Conservation (phyloP, 2,113 vertebrate species). For the Osmerus mordax region DNA sequence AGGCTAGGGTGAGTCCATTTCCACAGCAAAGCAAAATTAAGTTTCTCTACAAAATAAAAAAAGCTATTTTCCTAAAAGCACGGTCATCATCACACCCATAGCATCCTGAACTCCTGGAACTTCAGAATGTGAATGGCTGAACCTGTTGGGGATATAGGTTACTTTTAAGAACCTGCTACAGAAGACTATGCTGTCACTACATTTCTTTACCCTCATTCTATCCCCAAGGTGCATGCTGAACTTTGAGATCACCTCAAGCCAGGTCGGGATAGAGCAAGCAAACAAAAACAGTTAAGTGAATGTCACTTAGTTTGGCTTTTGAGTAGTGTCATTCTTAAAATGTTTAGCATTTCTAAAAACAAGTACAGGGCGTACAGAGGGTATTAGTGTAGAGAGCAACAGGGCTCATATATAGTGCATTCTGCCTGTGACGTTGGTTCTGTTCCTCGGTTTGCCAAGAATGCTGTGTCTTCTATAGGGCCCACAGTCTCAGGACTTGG, state of each 20-base stretch:
- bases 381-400: slow-evolving; percentile 49
- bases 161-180: slow-evolving; percentile 50
- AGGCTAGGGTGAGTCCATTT: slow-evolving; percentile 46
- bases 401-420: slow-evolving; percentile 23
- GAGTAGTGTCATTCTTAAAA: slow-evolving; percentile 61
- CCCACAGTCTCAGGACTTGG: slow-evolving; percentile 37
- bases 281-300: slow-evolving; percentile 64
- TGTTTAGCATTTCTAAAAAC: slow-evolving; percentile 62
- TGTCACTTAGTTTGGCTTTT: slow-evolving; percentile 77
- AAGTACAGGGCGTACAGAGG: slow-evolving; percentile 47
- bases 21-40: slow-evolving; percentile 52
- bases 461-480: slow-evolving; percentile 33
- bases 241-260: slow-evolving; percentile 55
- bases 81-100: slow-evolving; percentile 24
- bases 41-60: slow-evolving; percentile 50
- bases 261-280: slow-evolving; percentile 37
- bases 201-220: slow-evolving; percentile 54
- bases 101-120: slow-evolving; percentile 27
- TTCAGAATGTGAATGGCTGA: slow-evolving; percentile 48
- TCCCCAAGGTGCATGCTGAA: slow-evolving; percentile 60
- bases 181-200: slow-evolving; percentile 51
- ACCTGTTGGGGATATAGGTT: slow-evolving; percentile 52
- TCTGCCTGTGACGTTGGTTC: slow-evolving; percentile 38
- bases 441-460: slow-evolving; percentile 24
- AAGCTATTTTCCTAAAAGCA: slow-evolving; percentile 34